A percentile compares a stretch with the other conserved stretches of the same genome.
phyloP scores from a whole-genome alignment of 2,888 invertebrate species.

The Campoplex nolae region DNA sequence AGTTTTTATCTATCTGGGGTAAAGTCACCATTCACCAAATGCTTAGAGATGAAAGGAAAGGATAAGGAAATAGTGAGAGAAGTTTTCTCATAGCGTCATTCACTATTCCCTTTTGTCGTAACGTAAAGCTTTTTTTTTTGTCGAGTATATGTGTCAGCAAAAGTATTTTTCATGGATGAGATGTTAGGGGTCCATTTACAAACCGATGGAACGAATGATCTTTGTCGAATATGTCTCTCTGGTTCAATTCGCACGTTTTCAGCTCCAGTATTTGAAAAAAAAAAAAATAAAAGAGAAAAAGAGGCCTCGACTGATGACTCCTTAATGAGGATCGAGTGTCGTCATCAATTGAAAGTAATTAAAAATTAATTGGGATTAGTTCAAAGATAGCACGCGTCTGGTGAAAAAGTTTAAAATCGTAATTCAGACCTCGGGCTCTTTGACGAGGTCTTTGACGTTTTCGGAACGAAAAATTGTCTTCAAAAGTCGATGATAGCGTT shows the following conservation, averaged over 20 bases:
- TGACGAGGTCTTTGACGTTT: background rate
- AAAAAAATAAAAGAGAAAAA: constrained; percentile 15
- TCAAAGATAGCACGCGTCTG: constrained; percentile 15
- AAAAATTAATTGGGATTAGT: constrained; percentile 44
- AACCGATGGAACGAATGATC: background rate
- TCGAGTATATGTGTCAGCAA: background rate
- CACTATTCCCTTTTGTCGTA: background rate
- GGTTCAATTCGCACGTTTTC: background rate
- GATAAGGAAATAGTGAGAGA: background rate
- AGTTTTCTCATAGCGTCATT: background rate
- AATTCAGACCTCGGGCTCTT: background rate
- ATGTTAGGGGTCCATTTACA: background rate
- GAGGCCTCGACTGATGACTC: background rate
- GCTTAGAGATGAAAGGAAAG: background rate
- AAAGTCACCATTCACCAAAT: constrained; percentile 14
- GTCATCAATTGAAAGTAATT: constrained; percentile 55
- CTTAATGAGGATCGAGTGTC: constrained; percentile 20
- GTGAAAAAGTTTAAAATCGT: background rate
- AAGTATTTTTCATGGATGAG: background rate
- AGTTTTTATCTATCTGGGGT: constrained; percentile 41
- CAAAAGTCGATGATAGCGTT: background rate
- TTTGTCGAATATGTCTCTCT: background rate
- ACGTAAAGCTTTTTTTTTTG: background rate
- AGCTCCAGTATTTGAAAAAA: background rate
- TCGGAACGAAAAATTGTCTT: background rate